phyloP scores from a whole-genome alignment of 2,113 vertebrate species.

The Acanthochromis polyacanthus region DNA sequence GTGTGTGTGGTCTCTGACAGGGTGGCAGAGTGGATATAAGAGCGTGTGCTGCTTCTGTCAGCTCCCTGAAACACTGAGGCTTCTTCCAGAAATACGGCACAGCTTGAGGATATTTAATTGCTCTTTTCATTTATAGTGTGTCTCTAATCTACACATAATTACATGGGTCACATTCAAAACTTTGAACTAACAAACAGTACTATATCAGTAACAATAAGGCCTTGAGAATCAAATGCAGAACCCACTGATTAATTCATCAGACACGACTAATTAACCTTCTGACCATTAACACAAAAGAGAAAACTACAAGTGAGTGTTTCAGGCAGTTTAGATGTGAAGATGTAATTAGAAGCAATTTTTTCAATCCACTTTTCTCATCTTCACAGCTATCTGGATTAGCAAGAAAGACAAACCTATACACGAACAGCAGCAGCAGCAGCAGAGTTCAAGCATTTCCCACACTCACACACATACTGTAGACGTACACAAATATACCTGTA shows the following conservation, averaged over 20 bases:
- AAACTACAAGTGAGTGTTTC: not conserved
- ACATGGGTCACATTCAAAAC: not conserved
- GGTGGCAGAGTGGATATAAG: conserved; percentile 4
- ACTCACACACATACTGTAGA: conserved; percentile 1
- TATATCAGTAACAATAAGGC: not conserved
- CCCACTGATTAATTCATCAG: not conserved
- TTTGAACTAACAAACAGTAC: not conserved
- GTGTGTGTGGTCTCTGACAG: conserved; percentile 25
- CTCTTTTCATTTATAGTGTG: conserved; percentile 4
- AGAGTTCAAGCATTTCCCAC: conserved; percentile 11
- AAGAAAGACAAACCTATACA: conserved; percentile 33
- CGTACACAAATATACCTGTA: conserved; percentile 34
- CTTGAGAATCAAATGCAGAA: not conserved
- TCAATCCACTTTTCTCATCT: conserved; percentile 9
- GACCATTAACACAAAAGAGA: not conserved
- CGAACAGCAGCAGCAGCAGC: too few relatives aligned
- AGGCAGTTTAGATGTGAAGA: not conserved
- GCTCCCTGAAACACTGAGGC: not conserved
- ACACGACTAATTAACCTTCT: not conserved
- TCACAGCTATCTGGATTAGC: conserved; percentile 18
- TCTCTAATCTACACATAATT: conserved; percentile 23
- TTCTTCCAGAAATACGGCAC: conserved; percentile 6
- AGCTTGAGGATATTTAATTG: conserved; percentile 3
- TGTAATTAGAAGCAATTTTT: not conserved
- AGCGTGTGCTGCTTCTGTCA: not conserved